These are phyloP conservation scores for Pseudotriccus pelzelni DNA, from an alignment of 2,797 vertebrate genomes.

Conservation along the genomic window DNA sequence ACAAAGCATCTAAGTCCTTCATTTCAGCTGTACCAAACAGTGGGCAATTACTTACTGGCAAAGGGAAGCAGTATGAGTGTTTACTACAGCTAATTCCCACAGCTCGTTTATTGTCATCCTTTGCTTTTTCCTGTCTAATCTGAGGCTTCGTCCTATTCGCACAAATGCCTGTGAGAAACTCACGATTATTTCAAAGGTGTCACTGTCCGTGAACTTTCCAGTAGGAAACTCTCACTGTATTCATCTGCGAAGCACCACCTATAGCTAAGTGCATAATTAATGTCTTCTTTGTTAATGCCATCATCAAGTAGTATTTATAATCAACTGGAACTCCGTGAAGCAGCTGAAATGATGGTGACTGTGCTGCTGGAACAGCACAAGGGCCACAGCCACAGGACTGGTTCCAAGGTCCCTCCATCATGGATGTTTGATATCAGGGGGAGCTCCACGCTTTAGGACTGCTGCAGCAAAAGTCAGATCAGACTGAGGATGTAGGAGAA, in stretches of 20 bases:
- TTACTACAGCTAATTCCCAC: not conserved
- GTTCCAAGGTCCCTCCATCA: not conserved
- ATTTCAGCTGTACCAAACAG: not conserved
- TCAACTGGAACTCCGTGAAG: not conserved
- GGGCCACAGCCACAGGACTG: not conserved
- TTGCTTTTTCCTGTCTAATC: not conserved
- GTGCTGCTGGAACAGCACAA: not conserved
- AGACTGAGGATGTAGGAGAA: not conserved
- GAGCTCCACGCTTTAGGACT: rapidly evolving
- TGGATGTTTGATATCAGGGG: rapidly evolving
- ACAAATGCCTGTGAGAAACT: not conserved
- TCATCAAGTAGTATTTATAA: not conserved
- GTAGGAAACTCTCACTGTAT: not conserved
- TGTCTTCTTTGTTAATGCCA: not conserved
- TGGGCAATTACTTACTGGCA: not conserved
- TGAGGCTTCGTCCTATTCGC: not conserved
- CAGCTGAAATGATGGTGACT: not conserved
- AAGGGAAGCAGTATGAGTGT: not conserved
- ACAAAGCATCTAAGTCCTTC: not conserved
- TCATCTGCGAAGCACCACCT: not conserved
- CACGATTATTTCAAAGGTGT: not conserved
- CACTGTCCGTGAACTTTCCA: not conserved
- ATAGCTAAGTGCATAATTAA: not conserved
- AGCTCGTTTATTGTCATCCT: not conserved
- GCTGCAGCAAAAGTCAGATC: not conserved